Percentiles rank a stretch among this genome's conserved stretches.
Evolutionary conservation across 2,888 invertebrate genomes (phyloP).

Genomic region (Melinaea marsaeus): DNA sequence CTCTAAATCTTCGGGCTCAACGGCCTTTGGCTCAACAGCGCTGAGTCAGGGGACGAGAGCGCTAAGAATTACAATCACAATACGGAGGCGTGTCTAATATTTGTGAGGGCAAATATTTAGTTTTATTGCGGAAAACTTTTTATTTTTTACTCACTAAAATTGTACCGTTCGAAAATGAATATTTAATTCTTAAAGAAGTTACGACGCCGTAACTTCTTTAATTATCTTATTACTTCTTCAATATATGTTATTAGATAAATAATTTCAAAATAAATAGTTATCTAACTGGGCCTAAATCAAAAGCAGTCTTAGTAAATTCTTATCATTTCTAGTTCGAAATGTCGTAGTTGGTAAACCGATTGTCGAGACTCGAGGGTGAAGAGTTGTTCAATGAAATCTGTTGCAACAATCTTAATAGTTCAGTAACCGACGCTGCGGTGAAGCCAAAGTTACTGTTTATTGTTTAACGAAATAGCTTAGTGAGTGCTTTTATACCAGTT

Average conservation of each 20-base stretch:
- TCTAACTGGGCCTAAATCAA: too few relatives aligned
- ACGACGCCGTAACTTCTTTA: too few relatives aligned
- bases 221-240: too few relatives aligned
- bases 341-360: too few relatives aligned
- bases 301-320: too few relatives aligned
- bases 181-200: too few relatives aligned
- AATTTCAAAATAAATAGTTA: too few relatives aligned
- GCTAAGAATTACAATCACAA: conserved; percentile 9
- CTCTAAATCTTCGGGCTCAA: conserved; percentile 8
- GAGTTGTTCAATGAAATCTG: conserved; percentile 21
- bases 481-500: background rate
- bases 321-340: too few relatives aligned
- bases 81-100: background rate
- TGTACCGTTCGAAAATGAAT: too few relatives aligned
- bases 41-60: conserved; percentile 9
- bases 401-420: conserved; percentile 26
- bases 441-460: background rate
- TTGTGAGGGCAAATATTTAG: background rate
- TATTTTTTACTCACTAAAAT: too few relatives aligned
- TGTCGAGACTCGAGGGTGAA: too few relatives aligned
- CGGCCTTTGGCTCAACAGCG: background rate
- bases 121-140: background rate
- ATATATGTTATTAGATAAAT: too few relatives aligned
- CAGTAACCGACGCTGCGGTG: conserved; percentile 3
- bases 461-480: background rate